phyloP scores from a whole-genome alignment of 2,797 vertebrate genomes.

The Fundulus diaphanus region DNA sequence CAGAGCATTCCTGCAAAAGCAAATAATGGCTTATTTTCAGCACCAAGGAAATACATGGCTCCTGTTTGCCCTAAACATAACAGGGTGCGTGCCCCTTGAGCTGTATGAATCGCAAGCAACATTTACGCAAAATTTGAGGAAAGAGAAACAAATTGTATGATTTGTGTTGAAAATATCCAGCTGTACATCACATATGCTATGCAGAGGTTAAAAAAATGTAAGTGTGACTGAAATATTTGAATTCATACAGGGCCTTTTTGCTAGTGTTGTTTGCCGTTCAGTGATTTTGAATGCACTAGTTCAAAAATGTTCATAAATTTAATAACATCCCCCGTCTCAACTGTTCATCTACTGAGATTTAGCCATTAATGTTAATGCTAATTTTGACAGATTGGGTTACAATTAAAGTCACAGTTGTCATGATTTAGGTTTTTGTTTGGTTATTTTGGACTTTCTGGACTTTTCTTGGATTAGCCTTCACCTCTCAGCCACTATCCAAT shows the following conservation, averaged over 20 bases:
- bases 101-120: slow-evolving; percentile 11
- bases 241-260: not conserved
- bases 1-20: slow-evolving; percentile 54
- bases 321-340: too few species aligned
- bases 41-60: slow-evolving; percentile 39
- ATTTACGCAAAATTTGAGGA: slow-evolving; percentile 21
- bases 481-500: too few species aligned
- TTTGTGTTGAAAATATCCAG: not conserved
- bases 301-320: not conserved
- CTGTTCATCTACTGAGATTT: too few species aligned
- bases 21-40: slow-evolving; percentile 57
- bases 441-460: too few species aligned
- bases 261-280: not conserved
- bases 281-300: not conserved
- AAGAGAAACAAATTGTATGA: slow-evolving; percentile 3
- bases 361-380: too few species aligned
- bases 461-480: too few species aligned
- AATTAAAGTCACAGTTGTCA: too few species aligned
- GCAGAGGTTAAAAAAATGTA: too few species aligned
- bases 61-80: slow-evolving; percentile 21
- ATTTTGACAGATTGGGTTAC: too few species aligned
- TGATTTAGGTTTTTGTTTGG: too few species aligned
- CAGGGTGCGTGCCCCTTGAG: slow-evolving; percentile 13
- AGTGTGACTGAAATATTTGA: not conserved
- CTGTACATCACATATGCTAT: not conserved